phyloP scores from a whole-genome alignment of 2,888 invertebrate species.

The Aphidoletes aphidimyza region DNA sequence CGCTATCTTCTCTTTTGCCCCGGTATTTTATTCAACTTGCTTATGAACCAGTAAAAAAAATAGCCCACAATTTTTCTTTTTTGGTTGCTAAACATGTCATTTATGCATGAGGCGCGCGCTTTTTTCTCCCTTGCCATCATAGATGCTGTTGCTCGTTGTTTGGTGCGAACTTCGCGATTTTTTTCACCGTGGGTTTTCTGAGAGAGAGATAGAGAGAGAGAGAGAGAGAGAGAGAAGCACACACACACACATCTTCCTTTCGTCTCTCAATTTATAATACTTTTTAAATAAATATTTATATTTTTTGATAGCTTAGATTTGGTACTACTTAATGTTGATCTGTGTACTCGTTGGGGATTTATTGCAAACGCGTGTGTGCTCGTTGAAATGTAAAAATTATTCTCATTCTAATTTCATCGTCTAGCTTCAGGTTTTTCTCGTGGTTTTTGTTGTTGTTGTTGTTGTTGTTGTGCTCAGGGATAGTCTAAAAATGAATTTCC shows the following conservation, averaged over 20 bases:
- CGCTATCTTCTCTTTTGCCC: neutral
- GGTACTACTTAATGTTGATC: neutral
- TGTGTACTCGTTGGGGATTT: neutral
- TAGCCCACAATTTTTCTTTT: neutral
- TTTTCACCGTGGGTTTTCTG: neutral
- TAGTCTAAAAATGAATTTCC: too few species aligned
- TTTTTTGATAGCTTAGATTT: neutral
- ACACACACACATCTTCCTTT: neutral
- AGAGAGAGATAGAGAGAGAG: too few species aligned
- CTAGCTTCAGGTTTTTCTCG: neutral
- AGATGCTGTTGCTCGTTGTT: neutral
- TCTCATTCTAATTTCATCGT: neutral
- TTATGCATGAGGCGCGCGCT: neutral
- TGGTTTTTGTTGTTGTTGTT: too few species aligned
- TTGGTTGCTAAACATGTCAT: conserved; percentile 18
- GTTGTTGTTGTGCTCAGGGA: neutral
- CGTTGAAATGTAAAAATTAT: neutral
- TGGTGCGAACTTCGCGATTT: neutral
- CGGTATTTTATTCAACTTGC: neutral
- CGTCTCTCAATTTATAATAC: neutral
- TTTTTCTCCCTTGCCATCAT: neutral
- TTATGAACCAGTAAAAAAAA: neutral
- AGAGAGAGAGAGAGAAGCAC: too few species aligned
- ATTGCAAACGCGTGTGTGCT: neutral
- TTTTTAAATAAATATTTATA: conserved; percentile 27